Base-by-base conservation (phyloP, 2,113 vertebrate species). In the Tragelaphus scriptus region DNA sequence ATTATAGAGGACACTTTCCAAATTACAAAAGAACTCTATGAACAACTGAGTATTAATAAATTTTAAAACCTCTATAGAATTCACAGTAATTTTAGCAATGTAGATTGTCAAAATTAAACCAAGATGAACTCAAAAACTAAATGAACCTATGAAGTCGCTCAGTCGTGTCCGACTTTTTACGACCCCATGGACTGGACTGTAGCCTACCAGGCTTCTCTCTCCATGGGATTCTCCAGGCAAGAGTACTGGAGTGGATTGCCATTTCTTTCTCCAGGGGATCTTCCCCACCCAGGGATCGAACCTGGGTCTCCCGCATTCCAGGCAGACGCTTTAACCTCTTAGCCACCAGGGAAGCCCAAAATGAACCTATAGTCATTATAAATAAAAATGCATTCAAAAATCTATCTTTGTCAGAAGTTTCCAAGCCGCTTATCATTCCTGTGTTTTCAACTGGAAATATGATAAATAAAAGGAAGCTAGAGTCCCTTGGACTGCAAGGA, bases 1-100 rank as follows among this genome's bases (percentile, higher is more conserved):
- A 47, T 8, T 12, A 16, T 0, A 88, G 6, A n/a, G 53, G 92
- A 88, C 44, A 11, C 26, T 47, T 75, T 30, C 32, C 28, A 40
- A 63, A 85, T 79, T 14, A 25, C 1, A 17, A 58, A 8, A 32
- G 81, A 80, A 16, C 7, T 8, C 25, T 7, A 14, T 12, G 30
- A 90, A 30, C 16, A n/a, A 2, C 36, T n/a, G n/a, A 5, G 15
- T 4, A 2, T 0, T 25, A 14, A 8, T 17, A 51, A 21, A 44
- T 23, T 53, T 82, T 16, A 26, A 85, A 82, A 58, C 23, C 2
- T 90, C 65, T 12, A 7, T 75, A 79, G 63, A 96, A 63, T 25
- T 23, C 23, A 40, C 21, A 36, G n/a, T 36, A 21, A 32, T 56
- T 79, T 85, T 32, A 80, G 19, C 51, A 65, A 56, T 56, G 77